Conservation (phyloP, 2,888 invertebrate genomes). For the Elmis aenea region DNA sequence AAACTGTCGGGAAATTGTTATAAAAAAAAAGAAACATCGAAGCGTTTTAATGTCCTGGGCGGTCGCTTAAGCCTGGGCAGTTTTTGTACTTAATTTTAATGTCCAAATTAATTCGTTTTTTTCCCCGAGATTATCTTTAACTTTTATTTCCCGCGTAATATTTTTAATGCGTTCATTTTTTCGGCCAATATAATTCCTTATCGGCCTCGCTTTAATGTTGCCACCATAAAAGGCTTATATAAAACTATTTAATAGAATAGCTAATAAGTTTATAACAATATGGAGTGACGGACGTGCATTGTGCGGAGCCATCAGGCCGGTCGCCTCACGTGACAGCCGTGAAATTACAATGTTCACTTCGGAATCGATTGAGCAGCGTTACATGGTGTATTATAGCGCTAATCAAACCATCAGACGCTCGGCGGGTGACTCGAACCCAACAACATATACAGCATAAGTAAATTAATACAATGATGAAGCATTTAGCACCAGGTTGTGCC, state of each 20-base stretch:
- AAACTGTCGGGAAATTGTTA: no score
- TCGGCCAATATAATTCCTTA: no score
- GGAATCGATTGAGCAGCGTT: slow-evolving; percentile 47
- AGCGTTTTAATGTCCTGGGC: no score
- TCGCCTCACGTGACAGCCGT: slow-evolving; percentile 46
- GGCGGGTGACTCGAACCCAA: slow-evolving; percentile 27
- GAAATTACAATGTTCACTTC: slow-evolving; percentile 48
- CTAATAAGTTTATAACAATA: slow-evolving; percentile 42
- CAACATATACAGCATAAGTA: slow-evolving; percentile 32
- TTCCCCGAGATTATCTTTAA: no score
- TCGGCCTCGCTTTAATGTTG: neutral
- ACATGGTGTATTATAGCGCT: slow-evolving; percentile 41
- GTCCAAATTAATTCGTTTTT: no score
- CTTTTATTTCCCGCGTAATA: no score
- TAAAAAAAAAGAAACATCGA: no score
- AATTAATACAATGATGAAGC: slow-evolving; percentile 45
- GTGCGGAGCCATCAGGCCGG: slow-evolving; percentile 41
- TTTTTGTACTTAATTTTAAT: no score
- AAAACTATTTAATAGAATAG: slow-evolving; percentile 33
- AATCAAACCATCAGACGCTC: slow-evolving; percentile 33
- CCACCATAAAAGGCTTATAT: slow-evolving; percentile 11
- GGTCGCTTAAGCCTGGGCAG: no score
- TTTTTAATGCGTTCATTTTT: no score
- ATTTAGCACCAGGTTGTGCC: slow-evolving; percentile 29
- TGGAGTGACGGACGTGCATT: slow-evolving; percentile 41